Base-by-base conservation (phyloP, 2,113 vertebrate genomes). In the Petrocephalus zakoni region DNA sequence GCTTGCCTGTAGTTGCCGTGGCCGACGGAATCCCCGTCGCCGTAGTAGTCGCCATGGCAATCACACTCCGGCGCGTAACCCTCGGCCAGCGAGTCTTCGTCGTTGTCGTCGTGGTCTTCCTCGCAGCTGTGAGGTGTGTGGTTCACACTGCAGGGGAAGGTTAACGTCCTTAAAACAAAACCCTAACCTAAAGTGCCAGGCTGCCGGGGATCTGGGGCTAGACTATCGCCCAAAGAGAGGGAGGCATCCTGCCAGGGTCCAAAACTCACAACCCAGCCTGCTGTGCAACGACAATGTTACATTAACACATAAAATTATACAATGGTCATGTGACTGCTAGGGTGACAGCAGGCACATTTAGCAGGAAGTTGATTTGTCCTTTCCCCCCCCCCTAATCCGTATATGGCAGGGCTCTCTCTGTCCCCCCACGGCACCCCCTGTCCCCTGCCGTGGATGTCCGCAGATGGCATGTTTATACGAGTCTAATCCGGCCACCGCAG, bases 21-120 rank as follows among this genome's bases (percentile, higher is more conserved):
- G 91, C 94, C 86, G 8, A 94, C 88, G 83, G 95, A 94, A 5
- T 95, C 92, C 0, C 91, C 94, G 61, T 91, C 89, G 88, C 91
- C 94, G 5, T 96, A 97, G 94, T 96, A 96, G 91, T 95, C 94
- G 11, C 93, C 94, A 0, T 95, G 94, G 93, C 96, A 97, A 90
- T 95, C 94, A 0, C 95, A 97, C 89, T 95, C 95, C 89, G 96
- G 92, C 19, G 93, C 92, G 90, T 94, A 96, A 89, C 94, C 95
- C 68, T 96, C 96, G 6, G 92, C 92, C 94, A 0, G 84, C 17
- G 51, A 78, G 72, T 75, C 84, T 19, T 51, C 83, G 9, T 56
- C 84, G 13, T 56, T 49, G 25, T 96, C 96, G 87, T 95, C 95
- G 58, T 90, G 90, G 2, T 85, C 82, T 0, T 94, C 95, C 84